Base-by-base conservation (phyloP, 2,113 vertebrate genomes). In the Ibidorhyncha struthersii region DNA sequence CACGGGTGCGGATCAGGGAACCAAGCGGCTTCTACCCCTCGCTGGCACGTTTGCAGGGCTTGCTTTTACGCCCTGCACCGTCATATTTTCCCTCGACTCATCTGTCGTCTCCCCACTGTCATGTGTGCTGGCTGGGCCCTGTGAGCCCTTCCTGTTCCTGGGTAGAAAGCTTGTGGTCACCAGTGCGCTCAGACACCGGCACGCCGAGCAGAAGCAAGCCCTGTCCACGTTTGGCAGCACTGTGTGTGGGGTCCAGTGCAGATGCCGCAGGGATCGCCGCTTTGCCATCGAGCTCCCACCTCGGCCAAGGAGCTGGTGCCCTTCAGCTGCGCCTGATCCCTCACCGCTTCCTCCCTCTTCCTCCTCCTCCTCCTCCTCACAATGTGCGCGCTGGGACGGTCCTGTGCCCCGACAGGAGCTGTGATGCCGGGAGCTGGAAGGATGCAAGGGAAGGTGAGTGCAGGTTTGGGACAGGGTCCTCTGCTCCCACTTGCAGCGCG, bases 181-280 rank as follows among this genome's bases (percentile, higher is more conserved):
- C 3, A 1, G 22, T 27, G 70, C 41, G 82, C 63, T 34, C 52
- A 14, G 72, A 11, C 65, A 49, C 53, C 10, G 0, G 27, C 43
- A 40, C 5, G 2, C 4, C 2, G 56, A 71, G 81, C 71, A 53
- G 83, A n/a, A 53, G 30, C 12, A 3, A 71, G 36, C 45, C 50
- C 47, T 0, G 4, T 29, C 49, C 3, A 1, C 1, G 12, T 4
- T 63, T 2, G 0, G 56, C 21, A 3, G 45, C 3, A 0, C 23
- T 23, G 67, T 22, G 40, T 0, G 9, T 30, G 50, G 71, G 55
- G 61, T 69, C 74, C 1, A 3, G 25, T 3, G 47, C 10, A 3
- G 66, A 25, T 49, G 55, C 76, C 3, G 2, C 2, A 12, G 21
- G 38, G 34, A 72, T 43, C 2, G 3, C n/a, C 14, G 71, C 74